Base-by-base conservation (phyloP, 2,113 vertebrate genomes). In the Gallinago media region DNA sequence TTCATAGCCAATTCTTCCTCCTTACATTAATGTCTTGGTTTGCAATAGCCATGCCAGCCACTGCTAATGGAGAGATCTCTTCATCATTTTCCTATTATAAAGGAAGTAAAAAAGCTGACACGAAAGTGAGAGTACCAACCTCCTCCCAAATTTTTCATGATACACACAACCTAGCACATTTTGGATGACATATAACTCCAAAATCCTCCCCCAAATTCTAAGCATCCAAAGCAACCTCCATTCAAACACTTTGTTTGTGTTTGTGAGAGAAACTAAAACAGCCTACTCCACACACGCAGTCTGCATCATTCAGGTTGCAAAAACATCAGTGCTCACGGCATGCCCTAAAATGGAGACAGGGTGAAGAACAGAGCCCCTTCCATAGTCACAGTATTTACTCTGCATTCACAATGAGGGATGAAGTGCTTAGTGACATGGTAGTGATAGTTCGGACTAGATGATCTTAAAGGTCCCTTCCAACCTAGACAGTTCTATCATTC, bases 371-470 rank as follows among this genome's bases (percentile, higher is more conserved):
- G 11, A 32, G 26, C 29, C 46, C 8, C 67, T 59, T 6, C 56
- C 85, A 14, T 6, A 72, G 32, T 0, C 0, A 0, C 0, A 23
- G 26, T 29, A 29, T n/a, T 68, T n/a, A 50, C 42, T 21, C 9
- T 12, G 10, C 17, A 50, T 19, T 52, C 29, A 14, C 52, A 54
- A 29, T 29, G 52, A 10, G 26, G 27, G 47, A 22, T 47, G 47
- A 47, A 47, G 47, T 22, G 47, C 47, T 47, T 22, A 47, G 47
- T 22, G 47, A 47, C 21, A 47, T 47, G 47, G 47, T 47, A 22
- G 47, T 22, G 47, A 22, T 47, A 11, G 11, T 22, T 47, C 22
- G 5, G 21, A 47, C 47, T 47, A 22, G 20, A 47, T 47, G 47
- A 47, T 47, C 20, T 47, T 47, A 47, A 47, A 47, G 47, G 47